These are phyloP conservation scores for Drosophila miranda DNA, from an alignment of 1,140 invertebrate species.

Conservation along the genomic window DNA sequence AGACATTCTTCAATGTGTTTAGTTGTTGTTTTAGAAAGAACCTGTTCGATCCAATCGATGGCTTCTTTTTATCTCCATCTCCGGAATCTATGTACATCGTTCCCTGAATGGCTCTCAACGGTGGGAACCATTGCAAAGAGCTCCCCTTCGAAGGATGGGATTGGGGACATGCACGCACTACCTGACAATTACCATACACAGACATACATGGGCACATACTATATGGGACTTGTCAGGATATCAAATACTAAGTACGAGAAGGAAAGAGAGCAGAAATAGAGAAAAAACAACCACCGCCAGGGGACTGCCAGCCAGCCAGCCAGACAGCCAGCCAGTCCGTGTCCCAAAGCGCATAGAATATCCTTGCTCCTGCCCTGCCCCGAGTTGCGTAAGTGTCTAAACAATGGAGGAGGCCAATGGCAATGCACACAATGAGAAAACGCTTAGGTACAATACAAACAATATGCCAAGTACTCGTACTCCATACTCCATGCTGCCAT, in stretches of 20 bases:
- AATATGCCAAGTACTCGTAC: constrained; percentile 17
- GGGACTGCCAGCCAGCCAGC: neutral
- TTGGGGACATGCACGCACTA: constrained; percentile 2
- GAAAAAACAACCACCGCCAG: neutral
- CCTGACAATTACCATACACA: constrained; percentile 25
- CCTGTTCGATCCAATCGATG: too few species aligned
- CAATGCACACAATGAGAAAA: constrained; percentile 43
- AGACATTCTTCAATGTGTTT: too few species aligned
- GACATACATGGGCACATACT: neutral
- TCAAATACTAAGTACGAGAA: neutral
- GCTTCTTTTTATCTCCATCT: too few species aligned
- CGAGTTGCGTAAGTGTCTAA: constrained; percentile 70
- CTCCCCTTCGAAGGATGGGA: neutral
- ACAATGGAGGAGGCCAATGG: constrained; percentile 62
- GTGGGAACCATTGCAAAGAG: neutral
- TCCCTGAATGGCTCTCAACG: too few species aligned
- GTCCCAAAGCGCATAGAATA: too few species aligned
- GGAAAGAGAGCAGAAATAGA: neutral
- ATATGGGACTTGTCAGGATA: neutral
- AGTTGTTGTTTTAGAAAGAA: too few species aligned
- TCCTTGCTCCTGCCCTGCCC: constrained; percentile 14
- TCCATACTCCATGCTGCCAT: constrained; percentile 3
- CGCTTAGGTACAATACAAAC: constrained; percentile 57
- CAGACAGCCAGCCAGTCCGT: neutral
- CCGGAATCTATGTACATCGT: too few species aligned